Evolutionary conservation across 35 echinoderm and acorn worm genomes (phyloP), one percentile per base, ranked within the genome.

Genomic region (Ophioderma brevispina): DNA sequence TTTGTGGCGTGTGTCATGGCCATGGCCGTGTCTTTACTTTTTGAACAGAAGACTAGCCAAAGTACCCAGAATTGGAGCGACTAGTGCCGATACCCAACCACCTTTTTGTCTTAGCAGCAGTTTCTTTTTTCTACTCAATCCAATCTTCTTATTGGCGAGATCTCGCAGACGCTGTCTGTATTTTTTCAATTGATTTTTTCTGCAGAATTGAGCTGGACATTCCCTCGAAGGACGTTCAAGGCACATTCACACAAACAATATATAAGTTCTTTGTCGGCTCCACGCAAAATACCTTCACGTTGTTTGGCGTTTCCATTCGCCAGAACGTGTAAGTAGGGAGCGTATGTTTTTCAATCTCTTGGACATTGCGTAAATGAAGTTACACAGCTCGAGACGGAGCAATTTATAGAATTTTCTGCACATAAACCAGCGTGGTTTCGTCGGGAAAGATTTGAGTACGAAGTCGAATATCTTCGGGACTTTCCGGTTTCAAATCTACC

Each of bases 401-500:
- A 13, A 70, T 70, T 70, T 15, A 70, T 25, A 15, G 1, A 70
- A 3, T 70, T 70, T 25, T 70, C n/a, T 25, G 59, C 10, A 70
- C 28, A 30, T 70, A 70, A 25, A 70, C 59, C 15, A 70, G n/a
- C 10, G 59, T 8, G 3, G 6, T 25, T 70, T 70, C 39, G 76
- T 81, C 1, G 3, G 8, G 38, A 15, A 40, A 34, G 14, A 63
- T 38, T 1, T 38, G 35, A 8, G 34, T 81, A 33, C 32, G 0
- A 23, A 35, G 32, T 1, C 38, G 56, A 17, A 19, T 23, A 35
- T 40, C 33, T 31, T 94, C 92, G 17, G 88, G 77, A 13, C 32
- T 81, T 35, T 76, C 49, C 14, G 93, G 43, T 77, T 87, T 87
- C 11, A 96, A 84, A 87, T 96, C 93, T 28, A 96, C 55, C 0